Evolutionary conservation across 2,888 invertebrate genomes (phyloP).

Genomic region (Charanyca ferruginea): DNA sequence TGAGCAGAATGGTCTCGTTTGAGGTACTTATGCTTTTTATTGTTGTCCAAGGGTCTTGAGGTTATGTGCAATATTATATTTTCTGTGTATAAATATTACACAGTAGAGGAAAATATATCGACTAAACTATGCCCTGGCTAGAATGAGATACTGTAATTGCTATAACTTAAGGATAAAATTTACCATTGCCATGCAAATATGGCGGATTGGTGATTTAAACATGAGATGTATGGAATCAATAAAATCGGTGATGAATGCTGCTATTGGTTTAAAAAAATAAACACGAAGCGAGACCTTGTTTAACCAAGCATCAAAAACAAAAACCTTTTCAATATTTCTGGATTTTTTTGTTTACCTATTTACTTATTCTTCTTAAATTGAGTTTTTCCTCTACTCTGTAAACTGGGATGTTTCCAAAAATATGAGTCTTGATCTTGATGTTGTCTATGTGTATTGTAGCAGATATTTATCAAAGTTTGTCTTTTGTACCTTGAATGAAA

Average conservation of each 20-base stretch:
- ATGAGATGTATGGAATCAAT: not conserved
- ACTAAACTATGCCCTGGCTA: not conserved
- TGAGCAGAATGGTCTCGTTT: conserved; percentile 40
- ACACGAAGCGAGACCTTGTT: not conserved
- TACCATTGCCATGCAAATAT: not conserved
- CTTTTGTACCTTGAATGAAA: conserved; percentile 50
- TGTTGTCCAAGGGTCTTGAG: conserved; percentile 28
- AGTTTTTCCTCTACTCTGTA: conserved; percentile 57
- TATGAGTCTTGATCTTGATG: conserved; percentile 42
- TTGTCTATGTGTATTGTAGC: conserved; percentile 58
- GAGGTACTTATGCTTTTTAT: conserved; percentile 47
- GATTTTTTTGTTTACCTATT: not conserved
- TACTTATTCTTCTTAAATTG: conserved; percentile 12
- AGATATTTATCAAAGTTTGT: conserved; percentile 49
- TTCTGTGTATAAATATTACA: conserved; percentile 38
- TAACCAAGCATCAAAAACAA: not conserved
- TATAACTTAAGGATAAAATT: not conserved
- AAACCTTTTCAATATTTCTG: not conserved
- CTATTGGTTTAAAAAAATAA: not conserved
- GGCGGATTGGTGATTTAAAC: not conserved
- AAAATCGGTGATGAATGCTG: not conserved
- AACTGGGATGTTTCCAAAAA: conserved; percentile 38
- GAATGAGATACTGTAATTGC: not conserved
- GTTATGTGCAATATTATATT: conserved; percentile 26
- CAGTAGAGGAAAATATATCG: conserved; percentile 53